Base-by-base conservation (phyloP, 2,113 vertebrate species). In the Aldabrachelys gigantea region DNA sequence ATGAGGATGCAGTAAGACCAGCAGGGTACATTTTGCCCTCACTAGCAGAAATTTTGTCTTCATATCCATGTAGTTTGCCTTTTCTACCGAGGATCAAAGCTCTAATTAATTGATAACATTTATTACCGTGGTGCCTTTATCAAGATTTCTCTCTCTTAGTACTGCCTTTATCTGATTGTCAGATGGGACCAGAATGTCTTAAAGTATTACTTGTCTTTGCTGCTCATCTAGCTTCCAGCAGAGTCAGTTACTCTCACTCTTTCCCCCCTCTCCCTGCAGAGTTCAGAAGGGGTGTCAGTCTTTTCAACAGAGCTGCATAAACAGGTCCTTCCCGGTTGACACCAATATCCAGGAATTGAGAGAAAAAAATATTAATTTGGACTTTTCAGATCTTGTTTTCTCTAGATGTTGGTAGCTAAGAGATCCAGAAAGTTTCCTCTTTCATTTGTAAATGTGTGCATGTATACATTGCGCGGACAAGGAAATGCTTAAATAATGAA, bases 1-100 rank as follows among this genome's bases (percentile, higher is more conserved):
- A 95, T 91, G 95, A 96, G 96, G 95, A 92, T 91, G 82, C 94
- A 17, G 50, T 59, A 90, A 85, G 93, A 86, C 88, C 89, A 89
- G 89, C 84, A 72, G 89, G 47, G 80, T 29, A 88, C 92, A 16
- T 7, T 0, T 47, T 47, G 44, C 50, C 17, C 84, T 2, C 49
- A 78, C 6, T 8, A 25, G 87, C 79, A 93, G 82, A 89, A 11
- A 54, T 95, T 57, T 17, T 4, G 35, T 0, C 13, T 83, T 85
- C 75, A 56, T 16, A 3, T 47, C 44, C 1, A 24, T 1, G 3
- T 29, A 29, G 49, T 13, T 29, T 47, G 0, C 50, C 65, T 56
- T 89, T 49, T 47, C 83, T 80, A 1, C 80, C 29, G 94, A 27
- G 44, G 25, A 84, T 9, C 0, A 1, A 53, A 41, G 31, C 84